Evolutionary conservation across 53 echinoderm and acorn worm species (phyloP).

Genomic region (Echinometra lucunter): DNA sequence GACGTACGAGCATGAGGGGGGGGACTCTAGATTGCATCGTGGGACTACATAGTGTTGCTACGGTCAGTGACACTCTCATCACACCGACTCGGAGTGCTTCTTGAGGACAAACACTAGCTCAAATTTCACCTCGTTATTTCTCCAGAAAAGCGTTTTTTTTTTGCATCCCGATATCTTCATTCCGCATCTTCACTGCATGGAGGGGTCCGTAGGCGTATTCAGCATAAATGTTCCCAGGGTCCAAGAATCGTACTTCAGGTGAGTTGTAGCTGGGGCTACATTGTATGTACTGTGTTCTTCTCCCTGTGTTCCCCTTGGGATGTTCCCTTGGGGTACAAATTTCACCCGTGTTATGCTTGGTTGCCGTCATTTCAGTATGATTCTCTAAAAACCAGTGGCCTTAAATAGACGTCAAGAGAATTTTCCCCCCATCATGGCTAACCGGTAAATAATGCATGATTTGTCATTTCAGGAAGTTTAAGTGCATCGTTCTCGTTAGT

Average conservation of each 20-base stretch:
- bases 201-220: not conserved
- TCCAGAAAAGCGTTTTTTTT: not conserved
- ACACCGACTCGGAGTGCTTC: constrained; percentile 33
- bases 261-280: not conserved
- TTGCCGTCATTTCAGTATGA: constrained; percentile 6
- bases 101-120: constrained; percentile 59
- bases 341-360: not conserved
- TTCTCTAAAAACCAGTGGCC: not conserved
- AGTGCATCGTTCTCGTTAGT: not conserved
- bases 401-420: not conserved
- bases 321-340: not conserved
- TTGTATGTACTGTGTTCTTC: not conserved
- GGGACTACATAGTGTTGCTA: not conserved
- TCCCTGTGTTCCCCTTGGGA: not conserved
- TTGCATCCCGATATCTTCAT: not conserved
- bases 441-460: constrained; percentile 35
- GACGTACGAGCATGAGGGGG: not conserved
- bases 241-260: not conserved
- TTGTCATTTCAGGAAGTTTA: not conserved
- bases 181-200: not conserved
- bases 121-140: constrained; percentile 34
- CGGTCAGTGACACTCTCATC: constrained; percentile 32
- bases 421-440: not conserved
- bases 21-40: not conserved
- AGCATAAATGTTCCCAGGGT: not conserved